phyloP scores from a whole-genome alignment of 2,888 invertebrate genomes.

The Pemphredon lugubris region DNA sequence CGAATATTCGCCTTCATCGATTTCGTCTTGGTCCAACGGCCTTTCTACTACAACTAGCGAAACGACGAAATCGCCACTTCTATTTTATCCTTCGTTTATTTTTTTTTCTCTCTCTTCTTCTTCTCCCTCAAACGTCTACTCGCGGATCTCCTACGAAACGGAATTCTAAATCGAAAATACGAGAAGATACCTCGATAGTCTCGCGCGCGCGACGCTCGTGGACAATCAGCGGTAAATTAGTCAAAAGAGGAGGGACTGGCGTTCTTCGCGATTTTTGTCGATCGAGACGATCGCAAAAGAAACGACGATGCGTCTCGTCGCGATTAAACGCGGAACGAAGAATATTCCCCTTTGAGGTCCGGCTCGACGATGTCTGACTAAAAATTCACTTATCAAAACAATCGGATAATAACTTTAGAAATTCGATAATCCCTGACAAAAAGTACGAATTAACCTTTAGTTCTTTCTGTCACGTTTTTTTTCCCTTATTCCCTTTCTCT shows the following conservation, averaged over 20 bases:
- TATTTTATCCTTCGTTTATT: neutral
- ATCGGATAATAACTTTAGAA: constrained; percentile 11
- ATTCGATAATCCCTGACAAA: constrained; percentile 24
- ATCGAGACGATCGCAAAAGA: constrained; percentile 4
- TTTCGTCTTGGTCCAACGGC: constrained; percentile 72
- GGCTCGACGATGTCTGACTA: too few relatives aligned
- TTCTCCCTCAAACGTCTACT: constrained; percentile 18
- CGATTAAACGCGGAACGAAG: constrained; percentile 2
- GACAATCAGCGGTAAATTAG: constrained; percentile 44
- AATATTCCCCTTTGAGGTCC: neutral
- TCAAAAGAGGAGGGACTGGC: constrained; percentile 55
- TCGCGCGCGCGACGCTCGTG: constrained; percentile 55
- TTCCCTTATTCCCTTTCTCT: too few relatives aligned
- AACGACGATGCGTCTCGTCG: neutral
- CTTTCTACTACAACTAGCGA: constrained; percentile 60
- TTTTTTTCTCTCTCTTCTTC: neutral
- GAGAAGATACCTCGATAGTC: constrained; percentile 56
- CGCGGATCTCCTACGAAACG: constrained; percentile 52
- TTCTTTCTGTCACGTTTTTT: too few relatives aligned
- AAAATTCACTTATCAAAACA: too few relatives aligned
- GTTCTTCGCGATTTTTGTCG: constrained; percentile 33
- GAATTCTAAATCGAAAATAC: constrained; percentile 47
- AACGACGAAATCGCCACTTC: constrained; percentile 54
- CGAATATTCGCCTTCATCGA: constrained; percentile 56
- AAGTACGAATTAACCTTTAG: constrained; percentile 1